These are phyloP conservation scores for Anthonomus grandis DNA, from an alignment of 1,140 invertebrate genomes.

Conservation along the genomic window DNA sequence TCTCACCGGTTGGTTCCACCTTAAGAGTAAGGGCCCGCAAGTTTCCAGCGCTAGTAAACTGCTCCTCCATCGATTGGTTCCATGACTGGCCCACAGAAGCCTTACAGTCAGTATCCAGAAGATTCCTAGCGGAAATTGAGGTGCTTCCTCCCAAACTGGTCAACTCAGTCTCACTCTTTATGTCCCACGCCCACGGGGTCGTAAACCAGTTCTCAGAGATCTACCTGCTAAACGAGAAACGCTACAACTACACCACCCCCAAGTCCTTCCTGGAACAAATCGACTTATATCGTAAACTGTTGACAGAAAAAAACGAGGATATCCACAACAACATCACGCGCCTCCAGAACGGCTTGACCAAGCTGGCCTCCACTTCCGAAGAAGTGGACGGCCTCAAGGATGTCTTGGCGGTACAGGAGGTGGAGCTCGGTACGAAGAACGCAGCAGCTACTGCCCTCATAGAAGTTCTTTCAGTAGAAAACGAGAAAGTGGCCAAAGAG, in stretches of 20 bases:
- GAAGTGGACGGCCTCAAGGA: conserved; percentile 56
- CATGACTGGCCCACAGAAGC: conserved; percentile 94
- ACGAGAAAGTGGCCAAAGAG: conserved; percentile 84
- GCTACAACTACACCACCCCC: conserved; percentile 96
- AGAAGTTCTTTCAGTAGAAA: conserved; percentile 83
- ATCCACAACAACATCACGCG: conserved; percentile 75
- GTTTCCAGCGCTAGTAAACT: conserved; percentile 93
- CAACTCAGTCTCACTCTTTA: conserved; percentile 74
- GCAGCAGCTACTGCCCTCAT: conserved; percentile 88
- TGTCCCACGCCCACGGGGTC: conserved; percentile 85
- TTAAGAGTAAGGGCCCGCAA: conserved; percentile 81
- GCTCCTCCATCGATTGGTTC: conserved; percentile 93
- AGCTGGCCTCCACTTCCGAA: conserved; percentile 75
- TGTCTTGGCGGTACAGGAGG: conserved; percentile 83
- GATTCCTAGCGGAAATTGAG: conserved; percentile 76
- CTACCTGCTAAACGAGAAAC: conserved; percentile 80
- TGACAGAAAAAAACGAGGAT: conserved; percentile 74
- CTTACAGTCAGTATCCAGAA: conserved; percentile 79
- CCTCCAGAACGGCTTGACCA: conserved; percentile 84
- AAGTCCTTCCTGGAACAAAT: conserved; percentile 96
- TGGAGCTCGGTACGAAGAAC: conserved; percentile 84
- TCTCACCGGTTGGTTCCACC: conserved; percentile 87
- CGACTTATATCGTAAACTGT: conserved; percentile 77
- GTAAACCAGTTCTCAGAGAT: conserved; percentile 82
- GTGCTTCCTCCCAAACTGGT: conserved; percentile 61